Evolutionary conservation across 2,888 invertebrate species (phyloP).

Genomic region (Chymomyza procnemis): DNA sequence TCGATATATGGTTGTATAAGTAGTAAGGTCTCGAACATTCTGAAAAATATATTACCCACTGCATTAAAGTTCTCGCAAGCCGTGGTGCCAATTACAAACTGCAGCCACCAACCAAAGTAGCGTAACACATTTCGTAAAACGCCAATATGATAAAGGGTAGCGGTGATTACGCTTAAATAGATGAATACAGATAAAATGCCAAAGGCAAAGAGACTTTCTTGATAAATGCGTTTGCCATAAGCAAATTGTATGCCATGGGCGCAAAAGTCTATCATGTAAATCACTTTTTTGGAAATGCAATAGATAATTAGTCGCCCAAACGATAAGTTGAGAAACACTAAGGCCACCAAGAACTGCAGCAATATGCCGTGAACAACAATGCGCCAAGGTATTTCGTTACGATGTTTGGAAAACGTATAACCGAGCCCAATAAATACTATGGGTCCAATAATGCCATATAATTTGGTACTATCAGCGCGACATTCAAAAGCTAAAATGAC

Average conservation of each 20-base stretch:
- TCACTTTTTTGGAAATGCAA: slow-evolving; percentile 30
- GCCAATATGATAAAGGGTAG: slow-evolving; percentile 91
- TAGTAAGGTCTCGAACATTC: slow-evolving; percentile 93
- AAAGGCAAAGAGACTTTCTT: slow-evolving; percentile 87
- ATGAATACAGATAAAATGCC: slow-evolving; percentile 92
- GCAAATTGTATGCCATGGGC: slow-evolving; percentile 89
- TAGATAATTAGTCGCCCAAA: slow-evolving; percentile 71
- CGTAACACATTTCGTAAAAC: slow-evolving; percentile 84
- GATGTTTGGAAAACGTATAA: slow-evolving; percentile 82
- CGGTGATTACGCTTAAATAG: slow-evolving; percentile 93
- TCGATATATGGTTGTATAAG: slow-evolving; percentile 90
- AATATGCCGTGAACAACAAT: slow-evolving; percentile 87
- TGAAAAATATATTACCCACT: slow-evolving; percentile 94
- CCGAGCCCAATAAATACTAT: slow-evolving; percentile 77
- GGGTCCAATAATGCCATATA: slow-evolving; percentile 28
- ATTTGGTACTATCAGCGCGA: background rate
- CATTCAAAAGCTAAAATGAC: slow-evolving; percentile 20
- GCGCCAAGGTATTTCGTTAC: slow-evolving; percentile 84
- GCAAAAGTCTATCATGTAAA: slow-evolving; percentile 84
- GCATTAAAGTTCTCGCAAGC: slow-evolving; percentile 95
- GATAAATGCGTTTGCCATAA: slow-evolving; percentile 83
- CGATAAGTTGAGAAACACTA: slow-evolving; percentile 90
- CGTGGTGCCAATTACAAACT: slow-evolving; percentile 87
- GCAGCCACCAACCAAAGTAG: slow-evolving; percentile 83
- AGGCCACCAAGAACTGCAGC: slow-evolving; percentile 89